Percentiles rank a stretch among this genome's conserved stretches.
Conservation (phyloP, 2,888 invertebrate genomes). For the Actias luna region DNA sequence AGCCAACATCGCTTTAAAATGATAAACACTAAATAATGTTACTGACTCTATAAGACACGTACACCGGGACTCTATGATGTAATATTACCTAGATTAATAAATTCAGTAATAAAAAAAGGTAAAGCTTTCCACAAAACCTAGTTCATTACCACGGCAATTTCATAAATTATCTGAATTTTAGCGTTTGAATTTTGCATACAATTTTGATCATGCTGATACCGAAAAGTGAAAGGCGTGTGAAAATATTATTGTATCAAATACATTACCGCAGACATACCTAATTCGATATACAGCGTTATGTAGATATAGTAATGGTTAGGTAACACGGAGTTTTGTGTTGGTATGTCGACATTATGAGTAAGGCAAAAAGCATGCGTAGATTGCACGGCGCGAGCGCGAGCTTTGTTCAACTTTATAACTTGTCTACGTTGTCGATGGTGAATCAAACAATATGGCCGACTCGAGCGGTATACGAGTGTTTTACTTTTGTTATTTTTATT, state of each 20-base stretch:
- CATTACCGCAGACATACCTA: background rate
- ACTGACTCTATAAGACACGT: too few species aligned
- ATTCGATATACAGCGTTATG: background rate
- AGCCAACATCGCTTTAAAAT: background rate
- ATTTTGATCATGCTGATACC: slow-evolving; percentile 1
- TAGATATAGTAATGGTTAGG: background rate
- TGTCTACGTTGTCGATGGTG: background rate
- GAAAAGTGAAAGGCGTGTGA: slow-evolving; percentile 4
- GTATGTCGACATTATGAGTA: slow-evolving; percentile 9
- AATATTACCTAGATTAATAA: background rate
- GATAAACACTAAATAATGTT: too few species aligned
- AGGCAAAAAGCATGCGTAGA: slow-evolving; percentile 6
- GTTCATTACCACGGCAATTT: background rate
- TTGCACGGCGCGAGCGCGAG: background rate
- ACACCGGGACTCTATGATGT: too few species aligned
- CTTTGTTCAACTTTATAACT: background rate
- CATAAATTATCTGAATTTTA: background rate
- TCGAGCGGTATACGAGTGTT: background rate
- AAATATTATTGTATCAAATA: slow-evolving; percentile 8
- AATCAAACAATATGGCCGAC: background rate
- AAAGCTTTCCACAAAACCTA: background rate
- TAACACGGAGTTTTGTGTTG: slow-evolving; percentile 4
- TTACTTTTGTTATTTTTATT: background rate
- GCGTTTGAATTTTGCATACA: slow-evolving; percentile 11
- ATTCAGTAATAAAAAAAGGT: background rate